Evolutionary conservation across 1,140 invertebrate species (phyloP).

Genomic region (Drosophila leontia): DNA sequence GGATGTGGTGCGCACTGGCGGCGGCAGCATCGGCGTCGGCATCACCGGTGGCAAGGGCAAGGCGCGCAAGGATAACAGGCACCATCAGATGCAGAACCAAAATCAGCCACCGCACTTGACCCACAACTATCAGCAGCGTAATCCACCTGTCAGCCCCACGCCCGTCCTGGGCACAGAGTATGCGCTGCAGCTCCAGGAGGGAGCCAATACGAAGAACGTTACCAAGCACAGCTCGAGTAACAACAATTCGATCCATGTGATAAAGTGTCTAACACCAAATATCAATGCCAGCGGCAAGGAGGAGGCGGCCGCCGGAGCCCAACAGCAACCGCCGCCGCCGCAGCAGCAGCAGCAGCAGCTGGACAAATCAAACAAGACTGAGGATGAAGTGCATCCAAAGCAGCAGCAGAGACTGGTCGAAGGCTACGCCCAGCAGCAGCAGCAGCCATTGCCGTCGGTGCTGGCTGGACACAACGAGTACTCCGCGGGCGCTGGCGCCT

Average conservation of each 20-base stretch:
- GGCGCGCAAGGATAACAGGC: slow-evolving; percentile 84
- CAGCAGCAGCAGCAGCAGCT: slow-evolving; percentile 62
- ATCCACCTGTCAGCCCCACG: slow-evolving; percentile 62
- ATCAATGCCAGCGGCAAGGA: slow-evolving; percentile 77
- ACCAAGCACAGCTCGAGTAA: slow-evolving; percentile 83
- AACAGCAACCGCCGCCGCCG: slow-evolving; percentile 21
- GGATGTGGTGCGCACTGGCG: slow-evolving; percentile 90
- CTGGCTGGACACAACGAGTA: slow-evolving; percentile 52
- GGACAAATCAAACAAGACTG: slow-evolving; percentile 83
- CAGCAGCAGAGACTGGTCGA: slow-evolving; percentile 60
- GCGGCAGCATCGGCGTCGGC: slow-evolving; percentile 13
- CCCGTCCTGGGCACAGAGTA: slow-evolving; percentile 41
- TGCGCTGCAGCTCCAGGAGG: slow-evolving; percentile 40
- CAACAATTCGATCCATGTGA: slow-evolving; percentile 83
- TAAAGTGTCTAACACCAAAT: slow-evolving; percentile 85
- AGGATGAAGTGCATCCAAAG: slow-evolving; percentile 76
- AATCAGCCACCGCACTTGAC: slow-evolving; percentile 70
- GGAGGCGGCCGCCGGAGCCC: slow-evolving; percentile 39
- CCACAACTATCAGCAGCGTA: slow-evolving; percentile 75
- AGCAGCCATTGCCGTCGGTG: slow-evolving; percentile 49
- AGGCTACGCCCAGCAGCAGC: slow-evolving; percentile 72
- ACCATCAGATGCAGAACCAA: slow-evolving; percentile 49
- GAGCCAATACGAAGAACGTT: slow-evolving; percentile 76
- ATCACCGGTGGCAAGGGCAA: slow-evolving; percentile 65
- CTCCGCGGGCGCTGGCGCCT: slow-evolving; percentile 78